Base-by-base conservation (phyloP, 2,888 invertebrate species). In the Acrocyrtus sp. region DNA sequence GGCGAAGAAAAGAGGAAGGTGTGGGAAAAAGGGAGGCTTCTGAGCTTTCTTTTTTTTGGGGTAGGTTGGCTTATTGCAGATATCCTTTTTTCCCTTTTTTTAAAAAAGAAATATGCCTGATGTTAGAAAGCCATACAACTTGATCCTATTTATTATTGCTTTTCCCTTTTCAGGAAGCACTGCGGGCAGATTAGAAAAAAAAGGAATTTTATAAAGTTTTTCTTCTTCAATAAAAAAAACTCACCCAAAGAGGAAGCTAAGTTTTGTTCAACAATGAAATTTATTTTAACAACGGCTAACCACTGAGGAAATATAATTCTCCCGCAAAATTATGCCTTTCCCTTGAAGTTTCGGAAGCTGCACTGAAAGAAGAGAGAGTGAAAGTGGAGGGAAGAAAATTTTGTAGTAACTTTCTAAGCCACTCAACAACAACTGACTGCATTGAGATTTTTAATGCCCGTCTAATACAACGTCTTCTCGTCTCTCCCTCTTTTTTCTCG, bases 371-470 rank as follows among this genome's bases (percentile, higher is more conserved):
- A 27, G 47, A 24, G 26, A 47, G 27, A 43, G 29, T 2, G 45
- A 39, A 34, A 45, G 27, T 43, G 1, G 61, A 57, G 48, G 19
- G 19, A 50, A 27, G 34, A 29, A 45, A 57, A 43, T n/a, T n/a
- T n/a, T n/a, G 60, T 26, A 48, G 62, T 57, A 63, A 56, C 70
- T 70, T 63, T 56, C 29, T 57, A 63, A 70, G 70, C 70, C 43
- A 63, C 70, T 70, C 62, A 70, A 62, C 70, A 63, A 70, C 70
- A 70, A 70, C 70, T 70, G 70, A 70, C 70, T 70, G 70, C 62
- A 63, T 57, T 63, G 70, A 54, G 51, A 63, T 62, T 57, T 48
- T 57, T 63, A 63, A 45, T 54, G 48, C 53, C 39, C 24, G 26
- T 41, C 34, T 69, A 61, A 63, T 70, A 70, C 27, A 47, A 48